These are phyloP conservation scores for Plebejus argus DNA, from an alignment of 2,888 invertebrate species.

Conservation along the genomic window DNA sequence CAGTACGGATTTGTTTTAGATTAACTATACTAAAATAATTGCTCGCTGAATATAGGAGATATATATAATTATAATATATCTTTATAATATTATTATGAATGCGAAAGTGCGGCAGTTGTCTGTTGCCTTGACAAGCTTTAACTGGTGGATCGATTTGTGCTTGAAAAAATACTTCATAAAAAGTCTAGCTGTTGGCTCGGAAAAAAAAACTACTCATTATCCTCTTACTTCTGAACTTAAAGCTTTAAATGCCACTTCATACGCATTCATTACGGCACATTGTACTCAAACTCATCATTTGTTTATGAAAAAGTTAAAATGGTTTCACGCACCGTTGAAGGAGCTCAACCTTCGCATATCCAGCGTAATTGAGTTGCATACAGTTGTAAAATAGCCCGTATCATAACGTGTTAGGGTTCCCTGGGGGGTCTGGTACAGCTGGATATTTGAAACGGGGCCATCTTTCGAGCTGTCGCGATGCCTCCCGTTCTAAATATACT, in stretches of 20 bases:
- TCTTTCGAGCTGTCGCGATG: slow-evolving; percentile 58
- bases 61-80: no score
- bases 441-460: slow-evolving; percentile 56
- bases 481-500: slow-evolving; percentile 62
- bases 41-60: no score
- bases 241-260: not conserved
- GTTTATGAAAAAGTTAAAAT: slow-evolving; percentile 34
- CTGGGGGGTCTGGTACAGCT: slow-evolving; percentile 43
- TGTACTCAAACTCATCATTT: slow-evolving; percentile 15
- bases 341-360: slow-evolving; percentile 40
- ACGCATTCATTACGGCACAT: not conserved
- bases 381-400: slow-evolving; percentile 40
- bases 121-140: no score
- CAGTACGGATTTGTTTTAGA: not conserved
- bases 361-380: slow-evolving; percentile 43
- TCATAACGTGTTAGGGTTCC: slow-evolving; percentile 39
- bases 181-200: not conserved
- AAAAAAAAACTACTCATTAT: not conserved
- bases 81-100: no score
- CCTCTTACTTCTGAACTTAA: not conserved
- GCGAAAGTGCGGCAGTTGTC: no score
- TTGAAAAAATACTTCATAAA: not conserved
- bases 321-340: slow-evolving; percentile 41
- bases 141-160: no score
- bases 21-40: not conserved